Evolutionary conservation across 1,140 invertebrate genomes (phyloP), one percentile per base, ranked within the genome.

Genomic region (Drosophila sturtevanti): DNA sequence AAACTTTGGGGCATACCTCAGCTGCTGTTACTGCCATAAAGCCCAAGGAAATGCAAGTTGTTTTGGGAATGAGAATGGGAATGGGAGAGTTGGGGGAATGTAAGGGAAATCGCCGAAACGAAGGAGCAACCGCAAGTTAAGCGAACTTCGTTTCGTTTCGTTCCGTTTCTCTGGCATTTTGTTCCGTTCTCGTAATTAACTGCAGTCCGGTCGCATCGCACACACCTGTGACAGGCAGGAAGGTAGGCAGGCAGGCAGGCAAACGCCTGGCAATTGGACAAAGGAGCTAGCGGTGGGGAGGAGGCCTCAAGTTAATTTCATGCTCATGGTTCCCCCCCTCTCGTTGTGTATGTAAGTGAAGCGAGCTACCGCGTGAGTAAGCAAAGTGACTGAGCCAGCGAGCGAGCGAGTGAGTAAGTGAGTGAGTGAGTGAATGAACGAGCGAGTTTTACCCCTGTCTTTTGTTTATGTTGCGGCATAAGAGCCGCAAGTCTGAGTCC

Each of bases 381-480:
- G 41, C 41, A 18, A 44, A 48, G 41, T 10, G 41, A 48, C 9
- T 10, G 41, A 48, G 41, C 21, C 4, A 31, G 27, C 6, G 27
- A 31, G 27, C 5, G 6, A 31, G 5, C 6, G 6, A 31, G 27
- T 6, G 5, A 31, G 27, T 31, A 6, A 31, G 24, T 24, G 24
- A 31, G 27, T 6, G 5, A 31, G 27, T 31, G 27, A 31, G 24
- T 24, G 24, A 24, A 4, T 24, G 24, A 24, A 24, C 24, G 24
- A 24, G 27, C 27, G 27, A 31, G 27, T 61, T 64, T 72, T 63
- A 63, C 63, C 66, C 66, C 31, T 63, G 75, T 64, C 84, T 69
- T 89, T 87, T 87, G 84, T 87, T 89, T 89, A 84, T 87, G 84
- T 87, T 87, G 84, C 76, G 76, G 82, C 75, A 74, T 69, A 79